Evolutionary conservation across 2,797 vertebrate genomes (phyloP).

Genomic region (Tragelaphus eurycerus): DNA sequence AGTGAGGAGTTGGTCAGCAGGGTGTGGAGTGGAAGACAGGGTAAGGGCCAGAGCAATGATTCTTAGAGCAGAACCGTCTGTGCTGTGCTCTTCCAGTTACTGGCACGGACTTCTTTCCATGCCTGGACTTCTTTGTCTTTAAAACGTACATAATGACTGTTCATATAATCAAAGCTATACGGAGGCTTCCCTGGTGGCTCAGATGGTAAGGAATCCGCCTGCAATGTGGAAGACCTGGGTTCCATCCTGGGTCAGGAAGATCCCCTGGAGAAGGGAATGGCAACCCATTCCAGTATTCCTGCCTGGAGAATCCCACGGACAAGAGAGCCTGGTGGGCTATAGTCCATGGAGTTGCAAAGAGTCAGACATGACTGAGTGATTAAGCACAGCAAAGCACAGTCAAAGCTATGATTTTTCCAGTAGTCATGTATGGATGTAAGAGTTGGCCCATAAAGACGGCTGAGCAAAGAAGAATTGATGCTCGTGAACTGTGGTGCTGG

Average conservation of each 20-base stretch:
- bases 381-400: background rate
- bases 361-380: background rate
- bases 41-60: accelerated
- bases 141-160: background rate
- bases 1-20: background rate
- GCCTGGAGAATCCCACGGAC: background rate
- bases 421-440: background rate
- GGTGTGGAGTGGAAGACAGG: accelerated
- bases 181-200: background rate
- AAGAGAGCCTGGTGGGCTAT: background rate
- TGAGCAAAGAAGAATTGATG: background rate
- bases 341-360: background rate
- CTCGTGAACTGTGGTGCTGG: background rate
- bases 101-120: too few relatives aligned
- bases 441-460: background rate
- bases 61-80: background rate
- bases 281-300: background rate
- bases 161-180: accelerated
- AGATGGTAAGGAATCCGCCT: accelerated
- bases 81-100: background rate
- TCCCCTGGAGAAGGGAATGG: background rate
- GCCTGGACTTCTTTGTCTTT: background rate
- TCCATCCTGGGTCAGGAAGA: background rate
- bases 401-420: background rate
- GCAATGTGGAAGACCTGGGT: background rate